Conservation (phyloP, 1,140 invertebrate genomes). For the Drosophila ohnishii region DNA sequence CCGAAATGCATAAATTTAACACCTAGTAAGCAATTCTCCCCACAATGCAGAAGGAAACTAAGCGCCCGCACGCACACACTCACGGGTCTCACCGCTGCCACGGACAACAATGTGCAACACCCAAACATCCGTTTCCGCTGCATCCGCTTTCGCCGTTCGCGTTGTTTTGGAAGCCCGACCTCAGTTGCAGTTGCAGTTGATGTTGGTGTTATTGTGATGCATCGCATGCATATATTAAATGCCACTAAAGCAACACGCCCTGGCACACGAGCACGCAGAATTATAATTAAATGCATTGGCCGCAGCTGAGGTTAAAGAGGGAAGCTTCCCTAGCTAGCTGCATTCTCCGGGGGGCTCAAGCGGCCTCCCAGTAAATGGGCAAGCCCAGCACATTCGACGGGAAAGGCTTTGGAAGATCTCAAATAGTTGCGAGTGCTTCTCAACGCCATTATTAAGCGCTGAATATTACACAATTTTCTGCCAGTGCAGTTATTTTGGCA, state of each 20-base stretch:
- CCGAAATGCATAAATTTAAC: constrained; percentile 81
- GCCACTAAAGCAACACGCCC: constrained; percentile 59
- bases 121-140: constrained; percentile 77
- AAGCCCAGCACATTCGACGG: background rate
- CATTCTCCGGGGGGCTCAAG: background rate
- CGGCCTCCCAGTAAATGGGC: constrained; percentile 6
- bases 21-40: constrained; percentile 72
- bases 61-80: constrained; percentile 41
- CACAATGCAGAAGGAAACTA: constrained; percentile 58
- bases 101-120: constrained; percentile 74
- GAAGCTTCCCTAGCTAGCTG: background rate
- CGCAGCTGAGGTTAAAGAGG: constrained; percentile 19
- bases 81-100: constrained; percentile 22
- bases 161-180: constrained; percentile 64
- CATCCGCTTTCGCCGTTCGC: constrained; percentile 72
- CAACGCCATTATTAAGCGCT: background rate
- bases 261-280: constrained; percentile 47
- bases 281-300: constrained; percentile 77
- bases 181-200: constrained; percentile 37
- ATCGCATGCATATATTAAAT: constrained; percentile 77
- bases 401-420: background rate
- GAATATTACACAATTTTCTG: constrained; percentile 17
- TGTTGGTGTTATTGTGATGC: constrained; percentile 46
- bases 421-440: background rate
- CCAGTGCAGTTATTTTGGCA: constrained; percentile 19